Conservation (phyloP, 2,888 invertebrate genomes). For the Cheilosia grossa region DNA sequence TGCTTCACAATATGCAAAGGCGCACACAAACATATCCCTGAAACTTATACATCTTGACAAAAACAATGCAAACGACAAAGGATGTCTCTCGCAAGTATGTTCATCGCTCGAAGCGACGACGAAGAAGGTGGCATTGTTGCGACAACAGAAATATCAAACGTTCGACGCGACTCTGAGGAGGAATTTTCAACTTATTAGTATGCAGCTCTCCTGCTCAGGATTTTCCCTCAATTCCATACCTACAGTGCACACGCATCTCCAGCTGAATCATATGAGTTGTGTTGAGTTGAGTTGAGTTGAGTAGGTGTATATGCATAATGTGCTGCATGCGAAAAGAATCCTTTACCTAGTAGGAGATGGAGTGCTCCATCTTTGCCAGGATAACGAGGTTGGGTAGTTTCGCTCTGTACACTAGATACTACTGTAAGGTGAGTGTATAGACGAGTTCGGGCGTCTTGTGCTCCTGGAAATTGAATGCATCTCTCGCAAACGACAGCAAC, state of each 20-base stretch:
- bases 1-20: not conserved
- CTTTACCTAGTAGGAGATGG: conserved; percentile 27
- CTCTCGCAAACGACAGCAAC: conserved; percentile 3
- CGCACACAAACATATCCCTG: not conserved
- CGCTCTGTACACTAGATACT: conserved; percentile 1
- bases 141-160: conserved; percentile 41
- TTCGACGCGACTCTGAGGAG: conserved; percentile 12
- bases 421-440: not conserved
- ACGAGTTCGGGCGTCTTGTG: not conserved
- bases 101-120: conserved; percentile 31
- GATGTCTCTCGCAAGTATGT: conserved; percentile 13
- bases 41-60: conserved; percentile 1
- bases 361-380: conserved; percentile 6
- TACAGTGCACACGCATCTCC: not conserved
- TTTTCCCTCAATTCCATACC: conserved; percentile 21
- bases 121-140: conserved; percentile 15
- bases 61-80: conserved; percentile 26
- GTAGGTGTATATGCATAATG: conserved; percentile 53
- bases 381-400: conserved; percentile 43
- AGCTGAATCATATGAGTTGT: not conserved
- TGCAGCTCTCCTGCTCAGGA: conserved; percentile 31
- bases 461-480: conserved; percentile 59
- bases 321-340: conserved; percentile 35
- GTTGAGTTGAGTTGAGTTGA: not conserved
- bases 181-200: conserved; percentile 52